Conservation (phyloP, 2,888 invertebrate species). For the Dendrolimus houi region DNA sequence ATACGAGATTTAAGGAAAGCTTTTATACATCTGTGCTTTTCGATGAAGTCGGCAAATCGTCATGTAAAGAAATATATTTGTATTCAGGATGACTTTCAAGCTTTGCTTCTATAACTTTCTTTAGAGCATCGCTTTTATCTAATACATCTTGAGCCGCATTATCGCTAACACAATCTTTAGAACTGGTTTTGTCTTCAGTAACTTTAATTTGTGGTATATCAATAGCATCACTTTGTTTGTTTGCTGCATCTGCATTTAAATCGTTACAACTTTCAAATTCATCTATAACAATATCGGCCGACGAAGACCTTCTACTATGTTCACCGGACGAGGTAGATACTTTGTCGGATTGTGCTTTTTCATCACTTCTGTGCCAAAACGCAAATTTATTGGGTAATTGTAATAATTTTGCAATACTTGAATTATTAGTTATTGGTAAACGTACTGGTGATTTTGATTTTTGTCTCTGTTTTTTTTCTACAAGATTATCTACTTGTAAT, state of each 20-base stretch:
- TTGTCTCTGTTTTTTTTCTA: constrained; percentile 45
- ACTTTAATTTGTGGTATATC: constrained; percentile 16
- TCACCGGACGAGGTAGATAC: constrained; percentile 43
- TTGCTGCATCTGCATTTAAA: constrained; percentile 17
- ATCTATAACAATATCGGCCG: constrained; percentile 30
- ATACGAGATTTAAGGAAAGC: constrained; percentile 26
- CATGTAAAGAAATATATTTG: constrained; percentile 52
- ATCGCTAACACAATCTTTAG: constrained; percentile 27
- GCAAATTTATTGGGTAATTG: constrained; percentile 74
- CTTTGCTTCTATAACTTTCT: constrained; percentile 60
- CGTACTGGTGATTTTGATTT: constrained; percentile 55
- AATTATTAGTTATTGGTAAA: constrained; percentile 36
- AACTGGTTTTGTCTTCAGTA: constrained; percentile 10
- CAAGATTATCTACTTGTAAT: constrained; percentile 35
- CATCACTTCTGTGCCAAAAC: constrained; percentile 72
- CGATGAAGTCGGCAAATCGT: constrained; percentile 46
- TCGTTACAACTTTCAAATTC: constrained; percentile 47
- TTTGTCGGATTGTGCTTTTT: constrained; percentile 40
- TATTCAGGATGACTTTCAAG: constrained; percentile 63
- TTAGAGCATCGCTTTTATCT: constrained; percentile 56
- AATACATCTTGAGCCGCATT: constrained; percentile 44
- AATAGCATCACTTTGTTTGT: constrained; percentile 10
- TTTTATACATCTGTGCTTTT: constrained; percentile 66
- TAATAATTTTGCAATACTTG: constrained; percentile 62
- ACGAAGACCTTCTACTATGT: constrained; percentile 50